These are phyloP conservation scores for Tenthredo amoena DNA, from an alignment of 2,888 invertebrate species.

Conservation along the genomic window DNA sequence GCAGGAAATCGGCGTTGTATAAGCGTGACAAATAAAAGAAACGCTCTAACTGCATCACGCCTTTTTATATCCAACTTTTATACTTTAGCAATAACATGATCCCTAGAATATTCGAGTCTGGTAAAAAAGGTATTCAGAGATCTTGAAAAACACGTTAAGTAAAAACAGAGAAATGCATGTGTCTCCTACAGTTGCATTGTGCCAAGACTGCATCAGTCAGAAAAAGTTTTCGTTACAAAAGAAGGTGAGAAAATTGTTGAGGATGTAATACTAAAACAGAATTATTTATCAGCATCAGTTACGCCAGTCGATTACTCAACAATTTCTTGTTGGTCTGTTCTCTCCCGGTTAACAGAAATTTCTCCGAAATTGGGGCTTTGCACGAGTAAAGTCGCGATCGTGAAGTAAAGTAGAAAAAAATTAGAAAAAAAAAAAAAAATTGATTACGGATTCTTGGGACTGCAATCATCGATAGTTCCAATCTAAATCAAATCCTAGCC, in stretches of 20 bases:
- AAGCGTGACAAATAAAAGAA: conserved; percentile 40
- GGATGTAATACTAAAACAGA: neutral
- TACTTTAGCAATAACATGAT: neutral
- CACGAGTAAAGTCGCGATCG: conserved; percentile 44
- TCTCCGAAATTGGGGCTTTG: conserved; percentile 57
- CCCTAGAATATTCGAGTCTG: neutral
- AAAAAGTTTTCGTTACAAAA: neutral
- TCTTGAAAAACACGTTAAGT: neutral
- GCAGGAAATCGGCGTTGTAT: conserved; percentile 42
- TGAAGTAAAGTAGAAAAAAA: neutral
- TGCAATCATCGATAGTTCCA: neutral
- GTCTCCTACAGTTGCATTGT: neutral
- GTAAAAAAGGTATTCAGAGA: neutral
- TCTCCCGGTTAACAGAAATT: conserved; percentile 56
- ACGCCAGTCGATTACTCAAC: conserved; percentile 56
- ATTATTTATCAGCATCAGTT: conserved; percentile 15
- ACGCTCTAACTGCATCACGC: conserved; percentile 13
- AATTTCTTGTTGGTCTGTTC: conserved; percentile 54
- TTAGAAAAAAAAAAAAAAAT: neutral
- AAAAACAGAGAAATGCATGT: neutral
- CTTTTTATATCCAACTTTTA: neutral
- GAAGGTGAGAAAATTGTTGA: neutral
- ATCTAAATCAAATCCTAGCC: neutral
- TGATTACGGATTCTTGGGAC: neutral
- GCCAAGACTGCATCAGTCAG: neutral